phyloP scores from a whole-genome alignment of 2,797 vertebrate genomes.

The Ceyx erithaca region DNA sequence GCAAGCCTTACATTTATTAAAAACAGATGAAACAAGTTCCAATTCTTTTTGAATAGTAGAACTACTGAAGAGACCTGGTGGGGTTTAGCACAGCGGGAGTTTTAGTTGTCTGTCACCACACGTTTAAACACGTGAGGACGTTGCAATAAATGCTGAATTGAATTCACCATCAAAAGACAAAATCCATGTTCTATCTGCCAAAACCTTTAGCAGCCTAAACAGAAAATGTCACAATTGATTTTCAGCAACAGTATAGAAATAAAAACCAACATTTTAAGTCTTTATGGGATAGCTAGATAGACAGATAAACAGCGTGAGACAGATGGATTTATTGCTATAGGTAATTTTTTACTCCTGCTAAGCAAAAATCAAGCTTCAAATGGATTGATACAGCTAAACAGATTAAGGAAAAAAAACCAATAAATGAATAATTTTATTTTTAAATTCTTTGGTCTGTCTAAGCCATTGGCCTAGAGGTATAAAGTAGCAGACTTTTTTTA shows the following conservation, averaged over 20 bases:
- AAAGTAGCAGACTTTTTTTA: not conserved
- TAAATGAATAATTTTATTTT: conserved; percentile 24
- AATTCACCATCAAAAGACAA: conserved; percentile 69
- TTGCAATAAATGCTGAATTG: conserved; percentile 50
- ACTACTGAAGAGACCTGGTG: conserved; percentile 37
- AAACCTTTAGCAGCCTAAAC: conserved; percentile 67
- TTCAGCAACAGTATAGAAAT: conserved; percentile 20
- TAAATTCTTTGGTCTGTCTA: conserved; percentile 15
- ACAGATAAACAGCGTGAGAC: conserved; percentile 45
- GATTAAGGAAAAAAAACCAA: not conserved
- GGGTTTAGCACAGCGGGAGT: conserved; percentile 29
- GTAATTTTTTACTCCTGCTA: conserved; percentile 32
- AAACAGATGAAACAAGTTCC: conserved; percentile 62
- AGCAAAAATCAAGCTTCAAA: conserved; percentile 41
- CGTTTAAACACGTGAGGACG: conserved; percentile 43
- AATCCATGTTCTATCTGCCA: conserved; percentile 68
- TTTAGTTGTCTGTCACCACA: conserved; percentile 49
- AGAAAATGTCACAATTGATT: conserved; percentile 71
- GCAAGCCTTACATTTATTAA: conserved; percentile 30
- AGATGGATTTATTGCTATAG: conserved; percentile 15
- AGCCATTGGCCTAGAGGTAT: not conserved
- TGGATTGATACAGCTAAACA: not conserved
- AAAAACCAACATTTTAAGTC: conserved; percentile 47
- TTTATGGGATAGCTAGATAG: conserved; percentile 9
- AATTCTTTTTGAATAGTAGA: conserved; percentile 39